These are phyloP conservation scores for Protobothrops mucrosquamatus DNA, from an alignment of 2,113 vertebrate genomes.

Conservation along the genomic window DNA sequence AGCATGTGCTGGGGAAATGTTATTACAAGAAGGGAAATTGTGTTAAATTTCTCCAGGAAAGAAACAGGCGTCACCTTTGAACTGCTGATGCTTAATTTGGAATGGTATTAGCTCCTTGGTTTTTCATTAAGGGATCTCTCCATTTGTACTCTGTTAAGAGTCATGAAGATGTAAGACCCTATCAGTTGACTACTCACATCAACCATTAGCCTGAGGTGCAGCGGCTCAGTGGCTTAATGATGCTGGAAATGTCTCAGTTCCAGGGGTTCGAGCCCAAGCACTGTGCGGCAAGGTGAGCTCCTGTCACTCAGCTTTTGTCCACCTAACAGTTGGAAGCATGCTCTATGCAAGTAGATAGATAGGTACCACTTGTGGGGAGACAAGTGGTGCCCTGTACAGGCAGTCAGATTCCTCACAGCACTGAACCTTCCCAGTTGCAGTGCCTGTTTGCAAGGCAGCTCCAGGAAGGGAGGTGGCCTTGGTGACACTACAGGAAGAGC, in stretches of 20 bases:
- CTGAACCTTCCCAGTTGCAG: neutral
- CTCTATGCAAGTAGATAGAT: neutral
- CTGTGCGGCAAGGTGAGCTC: neutral
- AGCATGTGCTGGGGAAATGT: neutral
- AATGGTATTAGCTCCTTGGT: neutral
- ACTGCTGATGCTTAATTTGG: neutral
- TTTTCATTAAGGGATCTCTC: neutral
- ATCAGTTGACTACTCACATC: neutral
- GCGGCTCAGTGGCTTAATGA: neutral
- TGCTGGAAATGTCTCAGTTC: neutral
- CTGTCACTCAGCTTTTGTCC: neutral
- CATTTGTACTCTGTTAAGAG: neutral
- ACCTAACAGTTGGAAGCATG: neutral
- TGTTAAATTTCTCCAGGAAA: neutral
- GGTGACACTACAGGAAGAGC: neutral
- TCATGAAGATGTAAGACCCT: neutral
- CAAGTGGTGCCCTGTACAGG: neutral
- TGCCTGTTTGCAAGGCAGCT: neutral
- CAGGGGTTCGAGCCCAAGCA: neutral
- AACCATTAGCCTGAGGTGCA: neutral
- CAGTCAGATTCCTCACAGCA: neutral
- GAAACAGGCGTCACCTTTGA: accelerated
- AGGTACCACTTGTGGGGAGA: no score
- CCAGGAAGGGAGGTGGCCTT: neutral
- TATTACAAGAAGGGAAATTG: neutral